Evolutionary conservation across 2,888 invertebrate genomes (phyloP).

Genomic region (Myopa tessellatipennis): DNA sequence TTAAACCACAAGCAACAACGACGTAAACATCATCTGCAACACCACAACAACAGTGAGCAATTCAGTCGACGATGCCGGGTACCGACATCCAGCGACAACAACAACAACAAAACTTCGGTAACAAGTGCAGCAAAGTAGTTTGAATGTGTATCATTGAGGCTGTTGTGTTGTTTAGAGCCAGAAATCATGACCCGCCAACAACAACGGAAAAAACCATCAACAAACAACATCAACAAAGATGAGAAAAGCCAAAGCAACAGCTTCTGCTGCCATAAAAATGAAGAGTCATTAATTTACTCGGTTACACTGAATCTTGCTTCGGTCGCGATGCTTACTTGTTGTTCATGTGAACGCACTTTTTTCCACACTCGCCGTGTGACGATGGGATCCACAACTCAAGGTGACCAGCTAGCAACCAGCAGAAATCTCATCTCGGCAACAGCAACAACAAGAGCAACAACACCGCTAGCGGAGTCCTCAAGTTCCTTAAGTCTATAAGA

Average conservation of each 20-base stretch:
- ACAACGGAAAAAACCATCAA: background rate
- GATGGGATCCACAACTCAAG: background rate
- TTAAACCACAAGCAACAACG: background rate
- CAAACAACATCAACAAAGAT: background rate
- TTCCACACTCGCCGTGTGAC: constrained; percentile 5
- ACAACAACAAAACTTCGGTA: background rate
- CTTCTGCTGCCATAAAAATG: constrained; percentile 6
- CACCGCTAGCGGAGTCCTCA: background rate
- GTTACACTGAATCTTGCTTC: background rate
- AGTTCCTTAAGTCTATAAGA: background rate
- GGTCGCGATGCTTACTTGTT: background rate
- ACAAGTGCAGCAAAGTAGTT: constrained; percentile 50
- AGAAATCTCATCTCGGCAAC: background rate
- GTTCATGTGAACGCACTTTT: constrained; percentile 17
- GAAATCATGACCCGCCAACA: background rate
- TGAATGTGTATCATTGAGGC: constrained; percentile 61
- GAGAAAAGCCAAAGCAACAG: background rate
- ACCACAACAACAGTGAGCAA: background rate
- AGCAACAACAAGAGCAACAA: background rate
- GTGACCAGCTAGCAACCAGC: background rate
- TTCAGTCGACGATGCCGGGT: background rate
- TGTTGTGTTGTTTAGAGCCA: background rate
- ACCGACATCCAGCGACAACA: background rate
- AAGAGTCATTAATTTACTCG: constrained; percentile 11
- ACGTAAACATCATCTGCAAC: background rate